phyloP scores from a whole-genome alignment of 2,888 invertebrate genomes.

The Marasmarcha lunaedactyla region DNA sequence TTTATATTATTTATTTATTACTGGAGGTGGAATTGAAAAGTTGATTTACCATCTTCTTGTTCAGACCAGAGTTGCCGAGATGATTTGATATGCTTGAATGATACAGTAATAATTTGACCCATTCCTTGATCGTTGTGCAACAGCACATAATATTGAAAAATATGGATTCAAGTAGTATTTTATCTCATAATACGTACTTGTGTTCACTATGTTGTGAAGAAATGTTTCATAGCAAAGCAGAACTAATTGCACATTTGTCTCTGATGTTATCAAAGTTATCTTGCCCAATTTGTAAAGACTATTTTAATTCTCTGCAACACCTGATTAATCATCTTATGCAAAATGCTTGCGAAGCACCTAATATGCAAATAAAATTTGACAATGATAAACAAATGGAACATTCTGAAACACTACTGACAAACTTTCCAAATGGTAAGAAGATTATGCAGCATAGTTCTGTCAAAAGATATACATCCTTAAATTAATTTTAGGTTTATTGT shows the following conservation, averaged over 20 bases:
- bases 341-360: constrained; percentile 30
- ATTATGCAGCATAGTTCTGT: too few species aligned
- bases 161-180: too few species aligned
- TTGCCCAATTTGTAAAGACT: constrained; percentile 71
- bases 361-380: constrained; percentile 8
- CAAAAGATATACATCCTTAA: too few species aligned
- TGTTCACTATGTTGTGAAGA: constrained; percentile 77
- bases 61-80: too few species aligned
- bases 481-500: too few species aligned
- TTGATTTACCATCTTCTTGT: too few species aligned
- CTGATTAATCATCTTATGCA: constrained; percentile 70
- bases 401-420: neutral
- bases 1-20: constrained; percentile 32
- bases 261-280: constrained; percentile 57
- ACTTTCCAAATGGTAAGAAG: constrained; percentile 21
- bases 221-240: constrained; percentile 67
- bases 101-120: too few species aligned
- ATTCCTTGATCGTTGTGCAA: too few species aligned
- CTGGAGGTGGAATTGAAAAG: too few species aligned
- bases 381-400: constrained; percentile 2
- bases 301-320: constrained; percentile 61
- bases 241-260: constrained; percentile 65
- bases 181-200: neutral
- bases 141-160: too few species aligned
- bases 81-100: too few species aligned